phyloP scores from a whole-genome alignment of 2,888 invertebrate species.

The Drosophila paranaensis region DNA sequence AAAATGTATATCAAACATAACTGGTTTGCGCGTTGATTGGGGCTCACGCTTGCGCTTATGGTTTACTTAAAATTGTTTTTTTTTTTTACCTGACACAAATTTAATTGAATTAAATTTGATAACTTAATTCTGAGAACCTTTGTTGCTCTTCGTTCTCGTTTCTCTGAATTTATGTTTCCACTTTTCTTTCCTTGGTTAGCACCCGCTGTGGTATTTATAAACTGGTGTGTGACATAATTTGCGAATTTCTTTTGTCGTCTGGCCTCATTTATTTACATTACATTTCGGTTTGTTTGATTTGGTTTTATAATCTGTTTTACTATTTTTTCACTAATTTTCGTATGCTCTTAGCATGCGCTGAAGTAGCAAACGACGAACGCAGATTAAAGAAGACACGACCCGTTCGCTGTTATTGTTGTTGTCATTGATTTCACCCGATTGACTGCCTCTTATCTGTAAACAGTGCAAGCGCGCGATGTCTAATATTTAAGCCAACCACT shows the following conservation, averaged over 20 bases:
- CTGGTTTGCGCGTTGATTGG: conserved; percentile 53
- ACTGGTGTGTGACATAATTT: conserved; percentile 65
- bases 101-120: conserved; percentile 15
- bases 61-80: conserved; percentile 14
- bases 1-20: conserved; percentile 72
- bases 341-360: conserved; percentile 58
- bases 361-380: conserved; percentile 32
- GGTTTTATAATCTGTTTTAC: conserved; percentile 37
- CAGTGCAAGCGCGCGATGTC: conserved; percentile 34
- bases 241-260: conserved; percentile 57
- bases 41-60: conserved; percentile 18
- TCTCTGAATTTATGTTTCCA: conserved; percentile 20
- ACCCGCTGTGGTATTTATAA: conserved; percentile 52
- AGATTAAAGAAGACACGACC: conserved; percentile 47
- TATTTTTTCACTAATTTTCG: conserved; percentile 42
- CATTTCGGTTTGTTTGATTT: conserved; percentile 53
- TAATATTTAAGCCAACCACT: conserved; percentile 48
- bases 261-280: conserved; percentile 70
- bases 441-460: conserved; percentile 38
- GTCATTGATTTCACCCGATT: conserved; percentile 72
- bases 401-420: conserved; percentile 31
- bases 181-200: conserved; percentile 58
- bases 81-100: conserved; percentile 51
- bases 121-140: conserved; percentile 21
- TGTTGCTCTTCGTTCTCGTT: conserved; percentile 26